These are phyloP conservation scores for Centroberyx gerrardi DNA, from an alignment of 2,797 vertebrate species.

Conservation along the genomic window DNA sequence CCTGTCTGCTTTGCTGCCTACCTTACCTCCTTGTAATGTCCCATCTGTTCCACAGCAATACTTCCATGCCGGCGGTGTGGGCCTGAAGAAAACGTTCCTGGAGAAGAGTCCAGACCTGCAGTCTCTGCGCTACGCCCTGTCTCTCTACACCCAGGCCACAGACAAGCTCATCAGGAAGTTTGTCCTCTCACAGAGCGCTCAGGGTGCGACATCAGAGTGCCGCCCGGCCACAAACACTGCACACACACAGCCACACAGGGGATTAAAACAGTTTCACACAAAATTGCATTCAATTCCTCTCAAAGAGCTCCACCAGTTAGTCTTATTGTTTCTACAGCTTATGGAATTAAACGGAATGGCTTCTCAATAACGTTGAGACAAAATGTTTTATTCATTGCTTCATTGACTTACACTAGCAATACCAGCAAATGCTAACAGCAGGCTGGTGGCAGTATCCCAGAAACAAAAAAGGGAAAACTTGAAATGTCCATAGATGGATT, in stretches of 20 bases:
- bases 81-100: slow-evolving; percentile 97
- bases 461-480: no score
- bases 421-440: background rate
- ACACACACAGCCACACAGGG: slow-evolving; percentile 3
- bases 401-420: slow-evolving; percentile 33
- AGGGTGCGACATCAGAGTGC: slow-evolving; percentile 85
- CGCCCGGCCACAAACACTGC: background rate
- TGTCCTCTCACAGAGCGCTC: slow-evolving; percentile 92
- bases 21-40: slow-evolving; percentile 16
- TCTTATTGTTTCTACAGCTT: slow-evolving; percentile 27
- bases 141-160: slow-evolving; percentile 97
- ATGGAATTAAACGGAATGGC: slow-evolving; percentile 53
- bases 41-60: slow-evolving; percentile 90
- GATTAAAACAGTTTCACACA: slow-evolving; percentile 50
- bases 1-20: background rate
- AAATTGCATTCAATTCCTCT: slow-evolving; percentile 37
- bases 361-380: slow-evolving; percentile 26
- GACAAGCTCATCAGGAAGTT: slow-evolving; percentile 99
- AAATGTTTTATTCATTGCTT: slow-evolving; percentile 43
- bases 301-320: slow-evolving; percentile 36
- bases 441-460: background rate
- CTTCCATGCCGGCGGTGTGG: slow-evolving; percentile 96
- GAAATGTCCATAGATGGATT: no score
- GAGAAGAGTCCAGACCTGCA: slow-evolving; percentile 98
- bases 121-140: slow-evolving; percentile 95